phyloP scores from a whole-genome alignment of 2,888 invertebrate genomes.

The Eupithecia tripunctaria region DNA sequence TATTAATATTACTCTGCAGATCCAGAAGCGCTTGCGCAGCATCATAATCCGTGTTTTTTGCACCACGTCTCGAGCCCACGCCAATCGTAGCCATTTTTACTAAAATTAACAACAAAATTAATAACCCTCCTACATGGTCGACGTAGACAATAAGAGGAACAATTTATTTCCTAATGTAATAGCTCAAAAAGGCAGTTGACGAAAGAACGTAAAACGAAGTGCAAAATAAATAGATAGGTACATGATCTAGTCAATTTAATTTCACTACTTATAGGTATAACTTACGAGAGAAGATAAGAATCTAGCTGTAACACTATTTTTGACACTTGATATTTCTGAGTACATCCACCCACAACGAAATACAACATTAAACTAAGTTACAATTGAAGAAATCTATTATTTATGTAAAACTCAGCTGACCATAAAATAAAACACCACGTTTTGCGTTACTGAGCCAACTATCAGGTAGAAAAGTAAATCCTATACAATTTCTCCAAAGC shows the following conservation, averaged over 20 bases:
- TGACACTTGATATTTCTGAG: conserved; percentile 6
- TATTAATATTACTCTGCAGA: conserved; percentile 47
- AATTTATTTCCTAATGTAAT: neutral
- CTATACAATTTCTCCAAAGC: conserved; percentile 42
- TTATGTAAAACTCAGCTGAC: conserved; percentile 42
- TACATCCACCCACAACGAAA: conserved; percentile 37
- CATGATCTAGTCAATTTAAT: neutral
- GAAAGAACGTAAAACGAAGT: neutral
- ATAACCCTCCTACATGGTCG: neutral
- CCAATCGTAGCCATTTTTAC: conserved; percentile 41
- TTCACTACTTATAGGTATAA: neutral
- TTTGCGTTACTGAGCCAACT: conserved; percentile 36
- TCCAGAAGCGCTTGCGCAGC: conserved; percentile 55
- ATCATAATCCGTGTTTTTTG: conserved; percentile 49
- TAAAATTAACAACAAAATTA: neutral
- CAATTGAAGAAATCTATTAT: conserved; percentile 37
- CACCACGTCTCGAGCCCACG: conserved; percentile 28
- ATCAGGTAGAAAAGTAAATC: conserved; percentile 53
- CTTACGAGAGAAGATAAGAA: neutral
- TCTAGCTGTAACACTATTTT: neutral
- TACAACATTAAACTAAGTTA: conserved; percentile 42
- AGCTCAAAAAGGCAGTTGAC: neutral
- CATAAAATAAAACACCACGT: conserved; percentile 54
- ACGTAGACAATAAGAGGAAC: neutral
- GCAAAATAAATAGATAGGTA: neutral